phyloP scores from a whole-genome alignment of 2,797 vertebrate genomes.

The Acanthurus leucopareius region DNA sequence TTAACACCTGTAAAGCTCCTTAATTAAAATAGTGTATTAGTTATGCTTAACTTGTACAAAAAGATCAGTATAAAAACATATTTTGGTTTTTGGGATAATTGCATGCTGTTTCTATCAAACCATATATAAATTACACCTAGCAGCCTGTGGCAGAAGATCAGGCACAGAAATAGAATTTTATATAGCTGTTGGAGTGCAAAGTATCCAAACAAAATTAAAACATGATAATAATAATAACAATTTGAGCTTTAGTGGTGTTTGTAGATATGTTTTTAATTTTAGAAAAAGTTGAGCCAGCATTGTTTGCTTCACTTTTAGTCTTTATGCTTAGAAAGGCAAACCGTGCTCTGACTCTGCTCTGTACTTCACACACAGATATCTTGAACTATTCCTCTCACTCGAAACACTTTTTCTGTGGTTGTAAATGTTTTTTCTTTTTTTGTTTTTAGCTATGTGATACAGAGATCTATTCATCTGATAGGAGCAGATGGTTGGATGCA shows the following conservation, averaged over 20 bases:
- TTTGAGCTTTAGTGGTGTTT: background rate
- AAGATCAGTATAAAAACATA: no score
- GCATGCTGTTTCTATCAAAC: background rate
- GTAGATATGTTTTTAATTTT: background rate
- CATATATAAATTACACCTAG: background rate
- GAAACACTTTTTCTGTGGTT: background rate
- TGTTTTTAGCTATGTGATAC: background rate
- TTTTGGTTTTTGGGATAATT: no score
- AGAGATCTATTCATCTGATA: background rate
- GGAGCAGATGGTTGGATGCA: background rate
- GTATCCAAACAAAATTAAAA: background rate
- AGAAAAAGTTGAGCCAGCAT: background rate
- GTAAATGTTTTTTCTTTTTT: background rate
- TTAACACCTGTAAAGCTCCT: no score
- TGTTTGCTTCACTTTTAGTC: background rate
- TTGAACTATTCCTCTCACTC: background rate
- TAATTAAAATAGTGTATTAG: no score
- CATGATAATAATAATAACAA: background rate
- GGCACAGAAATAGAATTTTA: background rate
- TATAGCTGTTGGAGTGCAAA: background rate
- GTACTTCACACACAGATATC: background rate
- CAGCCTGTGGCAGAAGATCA: background rate
- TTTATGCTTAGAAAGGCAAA: background rate
- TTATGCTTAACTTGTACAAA: no score
- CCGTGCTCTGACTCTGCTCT: background rate